Base-by-base conservation (phyloP, 2,888 invertebrate species). In the Temnothorax rugatulus region DNA sequence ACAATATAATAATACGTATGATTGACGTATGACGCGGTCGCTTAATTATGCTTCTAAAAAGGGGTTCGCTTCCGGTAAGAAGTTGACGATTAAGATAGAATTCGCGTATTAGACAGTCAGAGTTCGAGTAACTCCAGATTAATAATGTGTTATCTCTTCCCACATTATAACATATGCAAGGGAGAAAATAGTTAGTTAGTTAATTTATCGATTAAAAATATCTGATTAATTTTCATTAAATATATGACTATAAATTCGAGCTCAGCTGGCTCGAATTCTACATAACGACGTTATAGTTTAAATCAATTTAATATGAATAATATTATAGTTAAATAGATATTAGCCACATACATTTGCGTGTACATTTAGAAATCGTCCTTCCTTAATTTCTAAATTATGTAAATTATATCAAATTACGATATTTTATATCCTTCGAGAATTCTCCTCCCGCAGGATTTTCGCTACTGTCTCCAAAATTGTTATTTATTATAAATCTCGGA, bases 31-130 rank as follows among this genome's bases (percentile, higher is more conserved):
- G 50, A 68, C 44, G 15, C 15, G 61, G 25, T 3, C 21, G n/a
- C 21, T 77, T 54, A 69, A 77, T 77, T 77, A 69, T 69, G 52
- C 15, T n/a, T 41, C 71, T 44, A 29, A 69, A 77, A 68, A 54
- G 11, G 29, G 15, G 29, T 25, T 15, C 8, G 2, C 34, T 69
- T 77, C 71, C 44, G 54, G 15, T 54, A 54, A 29, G 38, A 52
- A 66, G 1, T 77, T 25, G n/a, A n/a, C 5, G 15, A 66, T 64
- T 34, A 34, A 52, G 18, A 13, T 7, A 34, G 34, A 44, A 34
- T 29, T 41, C 66, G n/a, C 21, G 44, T 13, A 21, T 34, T 34
- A 38, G 18, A 52, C 9, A 64, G 1, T 41, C 25, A 41, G 21
- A n/a, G 13, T 11, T 68, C 4, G 15, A 41, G 13, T 77, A 54